Evolutionary conservation across 2,888 invertebrate species (phyloP).

Genomic region (Chymomyza amoena): DNA sequence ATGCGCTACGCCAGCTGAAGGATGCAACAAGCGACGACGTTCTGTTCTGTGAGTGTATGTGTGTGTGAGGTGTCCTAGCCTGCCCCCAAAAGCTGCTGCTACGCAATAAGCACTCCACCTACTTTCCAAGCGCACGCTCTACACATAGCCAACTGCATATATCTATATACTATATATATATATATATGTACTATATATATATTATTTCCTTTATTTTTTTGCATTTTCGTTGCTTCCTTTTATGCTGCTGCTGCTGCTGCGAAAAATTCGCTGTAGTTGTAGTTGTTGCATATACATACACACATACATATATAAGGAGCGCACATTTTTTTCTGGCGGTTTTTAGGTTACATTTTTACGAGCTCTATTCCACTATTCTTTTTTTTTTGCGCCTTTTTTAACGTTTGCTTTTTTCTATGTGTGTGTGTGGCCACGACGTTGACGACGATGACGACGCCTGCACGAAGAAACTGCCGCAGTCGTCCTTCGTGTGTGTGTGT

Average conservation of each 20-base stretch:
- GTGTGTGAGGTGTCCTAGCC: conserved; percentile 18
- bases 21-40: conserved; percentile 64
- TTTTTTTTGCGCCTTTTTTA: conserved; percentile 17
- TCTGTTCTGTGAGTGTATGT: neutral
- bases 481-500: conserved; percentile 43
- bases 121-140: conserved; percentile 48
- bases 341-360: conserved; percentile 76
- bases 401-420: conserved; percentile 11
- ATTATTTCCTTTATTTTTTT: neutral
- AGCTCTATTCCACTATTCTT: conserved; percentile 54
- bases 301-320: neutral
- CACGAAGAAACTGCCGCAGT: conserved; percentile 34
- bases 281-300: conserved; percentile 10
- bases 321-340: conserved; percentile 72
- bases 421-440: conserved; percentile 9
- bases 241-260: conserved; percentile 12
- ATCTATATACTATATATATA: neutral
- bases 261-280: conserved; percentile 23
- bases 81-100: neutral
- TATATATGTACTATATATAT: neutral
- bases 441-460: conserved; percentile 39
- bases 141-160: conserved; percentile 16
- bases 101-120: conserved; percentile 55
- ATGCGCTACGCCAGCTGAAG: conserved; percentile 48
- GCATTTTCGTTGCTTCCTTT: conserved; percentile 24